A percentile compares a stretch with the other conserved stretches of the same genome.
phyloP scores from a whole-genome alignment of 2,797 vertebrate genomes.

The Chelonia mydas region DNA sequence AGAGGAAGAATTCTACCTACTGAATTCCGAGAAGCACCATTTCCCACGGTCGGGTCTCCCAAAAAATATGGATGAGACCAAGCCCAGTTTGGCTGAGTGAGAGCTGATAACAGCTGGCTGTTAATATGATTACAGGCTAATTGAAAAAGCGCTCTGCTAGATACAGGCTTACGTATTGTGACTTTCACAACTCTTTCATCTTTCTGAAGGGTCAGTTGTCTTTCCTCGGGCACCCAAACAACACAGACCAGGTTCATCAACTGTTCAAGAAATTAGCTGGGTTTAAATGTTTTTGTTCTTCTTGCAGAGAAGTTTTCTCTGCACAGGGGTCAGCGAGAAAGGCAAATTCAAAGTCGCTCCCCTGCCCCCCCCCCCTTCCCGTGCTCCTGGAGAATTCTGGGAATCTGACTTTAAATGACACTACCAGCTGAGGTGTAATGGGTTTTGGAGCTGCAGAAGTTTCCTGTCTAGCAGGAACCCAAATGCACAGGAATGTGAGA shows the following conservation, averaged over 20 bases:
- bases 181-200: not conserved
- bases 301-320: conserved; percentile 33
- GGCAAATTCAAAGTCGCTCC: accelerated
- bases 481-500: conserved; percentile 55
- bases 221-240: not conserved
- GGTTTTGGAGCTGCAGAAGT: conserved; percentile 24
- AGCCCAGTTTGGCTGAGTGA: not conserved
- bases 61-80: not conserved
- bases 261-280: conserved; percentile 42
- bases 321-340: not conserved
- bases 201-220: not conserved
- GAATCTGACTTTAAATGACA: conserved; percentile 57
- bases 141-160: not conserved
- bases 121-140: accelerated
- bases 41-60: not conserved
- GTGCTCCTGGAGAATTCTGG: conserved; percentile 16
- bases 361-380: not conserved
- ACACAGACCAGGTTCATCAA: not conserved
- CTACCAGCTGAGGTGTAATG: conserved; percentile 70
- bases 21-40: not conserved
- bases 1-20: not conserved
- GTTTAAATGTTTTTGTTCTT: conserved; percentile 10
- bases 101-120: not conserved
- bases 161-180: not conserved
- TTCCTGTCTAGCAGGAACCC: conserved; percentile 72